phyloP scores from a whole-genome alignment of 2,113 vertebrate species.

The Oreochromis aureus region DNA sequence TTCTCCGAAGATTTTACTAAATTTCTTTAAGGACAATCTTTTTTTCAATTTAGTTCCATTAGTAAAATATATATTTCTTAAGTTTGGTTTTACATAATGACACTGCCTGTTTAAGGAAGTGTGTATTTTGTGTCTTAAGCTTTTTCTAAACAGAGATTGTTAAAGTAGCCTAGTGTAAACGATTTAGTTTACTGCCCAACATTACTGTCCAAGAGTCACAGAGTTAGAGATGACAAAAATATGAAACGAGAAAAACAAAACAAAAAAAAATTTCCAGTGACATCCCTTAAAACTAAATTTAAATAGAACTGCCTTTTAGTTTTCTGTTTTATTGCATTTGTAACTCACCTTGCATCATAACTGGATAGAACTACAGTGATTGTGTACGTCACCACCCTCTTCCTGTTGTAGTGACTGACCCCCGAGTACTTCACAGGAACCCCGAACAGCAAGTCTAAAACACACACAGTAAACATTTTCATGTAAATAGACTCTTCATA shows the following conservation, averaged over 20 bases:
- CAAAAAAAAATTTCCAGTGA: neutral
- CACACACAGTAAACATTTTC: neutral
- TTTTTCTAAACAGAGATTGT: neutral
- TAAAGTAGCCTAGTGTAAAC: no score
- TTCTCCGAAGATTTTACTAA: neutral
- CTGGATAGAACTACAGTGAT: slow-evolving; percentile 84
- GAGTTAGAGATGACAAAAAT: neutral
- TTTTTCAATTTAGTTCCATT: neutral
- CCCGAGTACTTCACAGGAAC: slow-evolving; percentile 89
- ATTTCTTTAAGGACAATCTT: neutral
- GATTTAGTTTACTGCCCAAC: neutral
- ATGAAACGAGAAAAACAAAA: accelerated
- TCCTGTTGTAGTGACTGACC: slow-evolving; percentile 83
- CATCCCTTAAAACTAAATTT: neutral
- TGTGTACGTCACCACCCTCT: slow-evolving; percentile 85
- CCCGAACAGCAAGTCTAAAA: slow-evolving; percentile 88
- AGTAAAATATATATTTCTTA: neutral
- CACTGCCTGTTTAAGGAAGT: neutral
- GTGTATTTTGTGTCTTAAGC: neutral
- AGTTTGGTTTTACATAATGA: neutral
- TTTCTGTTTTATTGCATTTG: neutral
- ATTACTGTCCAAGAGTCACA: neutral
- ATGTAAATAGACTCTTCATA: neutral
- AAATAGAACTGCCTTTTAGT: accelerated
- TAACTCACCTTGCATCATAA: slow-evolving; percentile 84